Evolutionary conservation across 2,113 vertebrate genomes (phyloP), one percentile per base, ranked within the genome.

Genomic region (Austrofundulus limnaeus): DNA sequence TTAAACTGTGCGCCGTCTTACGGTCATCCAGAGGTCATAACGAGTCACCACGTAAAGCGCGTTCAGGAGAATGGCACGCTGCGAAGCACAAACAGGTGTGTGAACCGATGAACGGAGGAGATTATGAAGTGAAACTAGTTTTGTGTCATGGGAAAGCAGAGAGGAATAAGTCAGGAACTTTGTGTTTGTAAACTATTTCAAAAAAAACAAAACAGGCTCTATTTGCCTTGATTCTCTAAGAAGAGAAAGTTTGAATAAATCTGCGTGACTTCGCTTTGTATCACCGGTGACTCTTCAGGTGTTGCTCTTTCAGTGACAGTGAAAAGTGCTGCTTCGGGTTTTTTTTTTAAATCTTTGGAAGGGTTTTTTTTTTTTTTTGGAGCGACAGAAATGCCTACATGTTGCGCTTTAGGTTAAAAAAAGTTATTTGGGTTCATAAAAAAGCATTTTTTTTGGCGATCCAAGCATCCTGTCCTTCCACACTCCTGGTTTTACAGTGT

Each of bases 301-400:
- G 7, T 34, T 25, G 34, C 28, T 42, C 58, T 42, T 51, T 53
- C 52, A 31, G 48, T 31, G 72, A 84, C 82, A 87, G 85, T 73
- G 76, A 63, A 82, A 88, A 87, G 81, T 75, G 78, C 86, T 81
- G 69, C 61, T 54, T 73, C 67, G 16, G n/a, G n/a, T n/a, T n/a
- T n/a, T n/a, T 49, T 23, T 20, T n/a, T 20, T 58, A n/a, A n/a
- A n/a, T 88, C 74, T 84, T 88, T 87, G 85, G 82, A 81, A 10
- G 16, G n/a, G n/a, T n/a, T n/a, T n/a, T n/a, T 49, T 23, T 20
- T n/a, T 20, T 58, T 53, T 55, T 37, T 45, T 19, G 15, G 13
- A 39, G 3, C 16, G 13, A 19, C 13, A 19, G 11, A 2, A 46
- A 68, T 28, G n/a, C n/a, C n/a, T 28, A 28, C 3, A 4, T 28